Evolutionary conservation across 2,797 vertebrate genomes (phyloP).

Genomic region (Echiichthys vipera): DNA sequence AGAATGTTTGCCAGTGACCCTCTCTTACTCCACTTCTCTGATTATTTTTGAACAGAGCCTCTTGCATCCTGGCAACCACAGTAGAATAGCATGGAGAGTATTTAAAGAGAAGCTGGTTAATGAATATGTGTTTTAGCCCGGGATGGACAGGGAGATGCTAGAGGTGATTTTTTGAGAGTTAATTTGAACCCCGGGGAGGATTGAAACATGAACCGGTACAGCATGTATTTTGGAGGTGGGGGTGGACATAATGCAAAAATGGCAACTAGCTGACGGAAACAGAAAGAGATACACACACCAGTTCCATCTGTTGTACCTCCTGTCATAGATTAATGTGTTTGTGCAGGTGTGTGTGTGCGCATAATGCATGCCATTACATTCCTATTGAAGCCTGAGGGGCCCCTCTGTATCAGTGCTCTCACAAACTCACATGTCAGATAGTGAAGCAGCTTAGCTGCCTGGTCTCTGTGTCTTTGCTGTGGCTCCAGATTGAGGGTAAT

Average conservation of each 20-base stretch:
- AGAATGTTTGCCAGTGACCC: neutral
- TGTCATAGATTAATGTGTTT: constrained; percentile 54
- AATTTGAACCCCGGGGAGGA: constrained; percentile 19
- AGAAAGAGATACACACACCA: constrained; percentile 43
- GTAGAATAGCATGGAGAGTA: neutral
- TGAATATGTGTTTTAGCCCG: constrained; percentile 10
- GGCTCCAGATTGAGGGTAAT: constrained; percentile 61
- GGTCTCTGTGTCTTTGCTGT: constrained; percentile 6
- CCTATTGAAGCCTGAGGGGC: constrained; percentile 37
- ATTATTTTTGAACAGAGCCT: neutral
- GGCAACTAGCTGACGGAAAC: constrained; percentile 33
- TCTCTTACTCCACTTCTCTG: neutral
- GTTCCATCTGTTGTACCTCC: constrained; percentile 42
- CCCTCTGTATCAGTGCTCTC: constrained; percentile 26
- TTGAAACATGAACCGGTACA: constrained; percentile 31
- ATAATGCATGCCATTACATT: constrained; percentile 51
- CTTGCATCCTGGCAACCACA: constrained; percentile 1
- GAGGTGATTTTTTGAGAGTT: constrained; percentile 1
- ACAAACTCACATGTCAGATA: constrained; percentile 25
- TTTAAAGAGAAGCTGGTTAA: constrained; percentile 14
- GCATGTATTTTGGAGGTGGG: constrained; percentile 3
- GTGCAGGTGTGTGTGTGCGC: constrained; percentile 38
- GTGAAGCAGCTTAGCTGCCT: neutral
- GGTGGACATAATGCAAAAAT: constrained; percentile 22
- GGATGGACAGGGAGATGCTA: neutral